phyloP scores from a whole-genome alignment of 2,888 invertebrate species.

The Carpatolechia fugitivella region DNA sequence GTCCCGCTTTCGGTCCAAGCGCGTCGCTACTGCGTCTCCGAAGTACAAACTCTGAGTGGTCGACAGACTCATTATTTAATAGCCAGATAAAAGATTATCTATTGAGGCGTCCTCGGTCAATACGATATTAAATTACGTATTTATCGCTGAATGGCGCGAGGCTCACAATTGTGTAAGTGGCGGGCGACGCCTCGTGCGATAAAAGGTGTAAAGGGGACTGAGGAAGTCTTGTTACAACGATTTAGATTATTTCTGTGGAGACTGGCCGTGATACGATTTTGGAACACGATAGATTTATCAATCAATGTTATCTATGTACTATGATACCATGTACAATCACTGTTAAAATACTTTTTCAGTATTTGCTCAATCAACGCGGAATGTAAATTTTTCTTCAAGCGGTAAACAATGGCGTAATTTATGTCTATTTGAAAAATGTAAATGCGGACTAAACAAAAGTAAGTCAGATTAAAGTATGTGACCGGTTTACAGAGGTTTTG shows the following conservation, averaged over 20 bases:
- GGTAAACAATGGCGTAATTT: no score
- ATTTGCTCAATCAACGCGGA: no score
- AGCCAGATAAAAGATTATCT: constrained; percentile 75
- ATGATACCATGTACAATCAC: neutral
- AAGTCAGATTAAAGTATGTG: no score
- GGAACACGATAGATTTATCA: no score
- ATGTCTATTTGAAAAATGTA: no score
- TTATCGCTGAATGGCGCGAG: constrained; percentile 44
- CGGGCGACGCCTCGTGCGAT: neutral
- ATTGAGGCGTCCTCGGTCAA: constrained; percentile 67
- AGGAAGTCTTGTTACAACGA: neutral
- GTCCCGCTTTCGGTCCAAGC: constrained; percentile 26
- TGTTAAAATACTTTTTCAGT: no score
- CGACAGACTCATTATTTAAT: constrained; percentile 68
- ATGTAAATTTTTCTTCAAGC: no score
- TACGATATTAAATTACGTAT: constrained; percentile 56
- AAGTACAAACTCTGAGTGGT: constrained; percentile 33
- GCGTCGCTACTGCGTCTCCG: constrained; percentile 41
- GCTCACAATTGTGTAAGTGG: constrained; percentile 11
- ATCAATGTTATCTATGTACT: neutral
- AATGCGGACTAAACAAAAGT: no score
- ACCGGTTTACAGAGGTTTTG: no score
- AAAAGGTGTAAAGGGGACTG: constrained; percentile 5
- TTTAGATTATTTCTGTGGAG: neutral
- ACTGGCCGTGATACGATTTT: no score